These are phyloP conservation scores for Bedellia somnulentella DNA, from an alignment of 2,888 invertebrate species.

Conservation along the genomic window DNA sequence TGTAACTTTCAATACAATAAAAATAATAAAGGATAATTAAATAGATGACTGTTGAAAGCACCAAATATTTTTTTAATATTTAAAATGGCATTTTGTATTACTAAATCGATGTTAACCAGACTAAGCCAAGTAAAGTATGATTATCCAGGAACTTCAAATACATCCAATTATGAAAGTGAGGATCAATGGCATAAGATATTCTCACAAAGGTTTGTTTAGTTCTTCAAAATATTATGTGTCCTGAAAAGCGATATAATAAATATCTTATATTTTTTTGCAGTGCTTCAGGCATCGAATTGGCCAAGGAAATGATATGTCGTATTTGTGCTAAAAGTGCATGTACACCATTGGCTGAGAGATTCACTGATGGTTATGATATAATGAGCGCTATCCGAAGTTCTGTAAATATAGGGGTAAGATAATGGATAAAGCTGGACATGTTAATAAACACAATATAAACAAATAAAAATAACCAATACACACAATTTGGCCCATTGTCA, in stretches of 20 bases:
- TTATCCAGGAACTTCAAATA: constrained; percentile 9
- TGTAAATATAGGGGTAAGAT: constrained; percentile 41
- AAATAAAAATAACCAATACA: too few species aligned
- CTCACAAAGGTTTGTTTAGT: constrained; percentile 17
- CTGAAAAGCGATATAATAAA: too few species aligned
- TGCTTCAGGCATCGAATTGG: constrained; percentile 21
- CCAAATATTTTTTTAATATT: too few species aligned
- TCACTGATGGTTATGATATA: constrained; percentile 31
- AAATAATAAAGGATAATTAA: too few species aligned
- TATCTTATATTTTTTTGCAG: too few species aligned
- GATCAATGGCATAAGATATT: constrained; percentile 39
- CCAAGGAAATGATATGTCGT: constrained; percentile 39
- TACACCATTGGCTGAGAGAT: constrained; percentile 31
- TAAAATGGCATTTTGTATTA: constrained; percentile 42
- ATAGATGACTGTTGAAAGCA: too few species aligned
- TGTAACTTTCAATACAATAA: too few species aligned
- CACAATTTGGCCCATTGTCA: too few species aligned
- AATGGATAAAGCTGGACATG: too few species aligned
- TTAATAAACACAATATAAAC: too few species aligned
- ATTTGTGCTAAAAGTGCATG: constrained; percentile 39
- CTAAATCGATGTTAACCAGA: constrained; percentile 38
- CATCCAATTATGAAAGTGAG: constrained; percentile 22
- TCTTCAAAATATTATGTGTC: too few species aligned
- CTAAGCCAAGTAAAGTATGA: constrained; percentile 21
- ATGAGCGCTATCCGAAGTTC: constrained; percentile 35